Evolutionary conservation across 1,140 invertebrate genomes (phyloP), one percentile per base, ranked within the genome.

Genomic region (Lucilia cuprina): DNA sequence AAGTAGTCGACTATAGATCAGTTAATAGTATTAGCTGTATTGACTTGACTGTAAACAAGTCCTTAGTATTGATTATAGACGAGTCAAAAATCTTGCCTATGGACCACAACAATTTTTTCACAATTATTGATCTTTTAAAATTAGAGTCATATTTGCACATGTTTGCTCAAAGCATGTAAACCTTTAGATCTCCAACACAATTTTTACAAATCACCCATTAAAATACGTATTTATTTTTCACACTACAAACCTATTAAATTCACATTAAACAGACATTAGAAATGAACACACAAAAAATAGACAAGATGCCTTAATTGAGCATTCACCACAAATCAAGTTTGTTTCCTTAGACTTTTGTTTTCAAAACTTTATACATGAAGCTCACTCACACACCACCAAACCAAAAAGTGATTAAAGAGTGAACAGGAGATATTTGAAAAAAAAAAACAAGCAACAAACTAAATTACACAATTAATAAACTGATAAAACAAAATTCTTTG

Each of bases 401-500:
- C 2, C 14, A 17, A 60, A 60, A 14, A 60, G 55, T 14, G 25
- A 7, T n/a, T 60, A 7, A 41, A 60, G 55, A 60, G 13, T 2
- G 55, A 60, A 5, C 14, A 7, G n/a, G 55, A 60, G 55, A 60
- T 17, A n/a, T 30, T 30, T 30, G 25, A 30, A 30, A 30, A 8
- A n/a, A 7, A 80, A 21, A 80, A 80, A n/a, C n/a, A n/a, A n/a
- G n/a, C n/a, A 49, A 25, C 25, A 49, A 80, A 21, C 12, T 7
- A 60, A 60, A 60, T 60, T 60, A 14, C 65, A 21, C 65, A 80
- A 80, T 80, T 80, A 80, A 80, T 80, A 49, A 49, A 47, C 77
- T 49, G 21, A 80, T 80, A 80, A 80, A 80, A 80, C n/a, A 49
- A 50, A 80, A 80, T 80, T 49, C 77, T 80, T 80, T 80, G 77